Percentiles rank a stretch among this genome's conserved stretches.
Conservation (phyloP, 1,140 invertebrate species). For the Lepidotrigona ventralis region DNA sequence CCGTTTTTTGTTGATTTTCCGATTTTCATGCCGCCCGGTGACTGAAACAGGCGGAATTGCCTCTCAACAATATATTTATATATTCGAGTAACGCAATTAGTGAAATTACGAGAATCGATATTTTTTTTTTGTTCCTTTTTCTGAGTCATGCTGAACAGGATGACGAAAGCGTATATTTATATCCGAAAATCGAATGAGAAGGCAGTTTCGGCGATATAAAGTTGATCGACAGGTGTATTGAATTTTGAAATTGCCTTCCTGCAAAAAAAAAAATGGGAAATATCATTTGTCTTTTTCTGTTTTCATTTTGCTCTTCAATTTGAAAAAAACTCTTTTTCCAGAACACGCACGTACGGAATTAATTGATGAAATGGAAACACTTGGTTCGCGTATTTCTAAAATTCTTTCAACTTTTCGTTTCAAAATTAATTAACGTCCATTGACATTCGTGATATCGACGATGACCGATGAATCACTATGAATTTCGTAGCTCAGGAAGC, state of each 20-base stretch:
- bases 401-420: neutral
- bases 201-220: too few relatives aligned
- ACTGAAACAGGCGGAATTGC: neutral
- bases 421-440: too few relatives aligned
- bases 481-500: neutral
- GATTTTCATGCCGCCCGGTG: neutral
- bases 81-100: neutral
- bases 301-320: too few relatives aligned
- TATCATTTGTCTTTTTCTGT: too few relatives aligned
- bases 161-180: neutral
- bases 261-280: too few relatives aligned
- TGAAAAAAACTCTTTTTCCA: too few relatives aligned
- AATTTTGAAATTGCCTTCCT: too few relatives aligned
- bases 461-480: neutral
- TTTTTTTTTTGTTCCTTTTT: neutral
- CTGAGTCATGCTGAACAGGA: neutral
- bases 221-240: too few relatives aligned
- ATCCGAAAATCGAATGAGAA: neutral
- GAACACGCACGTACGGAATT: too few relatives aligned
- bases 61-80: too few relatives aligned
- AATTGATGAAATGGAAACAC: neutral
- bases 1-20: neutral
- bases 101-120: neutral
- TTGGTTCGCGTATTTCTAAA: neutral
- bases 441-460: neutral